Conservation (phyloP, 1,140 invertebrate genomes). For the Ips nitidus region DNA sequence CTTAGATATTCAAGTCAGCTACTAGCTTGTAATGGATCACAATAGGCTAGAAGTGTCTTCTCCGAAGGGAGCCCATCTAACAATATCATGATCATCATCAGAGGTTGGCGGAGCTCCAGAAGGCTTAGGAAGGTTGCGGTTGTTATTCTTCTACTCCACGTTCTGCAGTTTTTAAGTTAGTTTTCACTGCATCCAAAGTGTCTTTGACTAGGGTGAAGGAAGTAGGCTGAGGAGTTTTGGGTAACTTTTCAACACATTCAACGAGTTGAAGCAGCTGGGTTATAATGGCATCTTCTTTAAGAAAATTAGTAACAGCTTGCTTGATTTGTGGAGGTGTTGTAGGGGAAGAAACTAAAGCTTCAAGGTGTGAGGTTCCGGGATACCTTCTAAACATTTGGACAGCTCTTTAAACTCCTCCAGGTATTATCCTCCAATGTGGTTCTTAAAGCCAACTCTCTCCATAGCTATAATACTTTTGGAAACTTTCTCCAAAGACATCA, state of each 20-base stretch:
- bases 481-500: slow-evolving; percentile 42
- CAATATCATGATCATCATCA: slow-evolving; percentile 29
- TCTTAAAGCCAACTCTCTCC: slow-evolving; percentile 34
- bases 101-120: slow-evolving; percentile 33
- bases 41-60: too few relatives aligned
- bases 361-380: slow-evolving; percentile 19
- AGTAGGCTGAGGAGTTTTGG: background rate
- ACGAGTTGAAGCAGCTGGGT: background rate
- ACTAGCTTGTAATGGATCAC: too few relatives aligned
- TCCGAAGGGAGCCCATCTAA: too few relatives aligned
- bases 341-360: background rate
- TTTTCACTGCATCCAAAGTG: slow-evolving; percentile 21
- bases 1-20: too few relatives aligned
- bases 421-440: slow-evolving; percentile 21
- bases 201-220: background rate
- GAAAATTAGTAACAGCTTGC: background rate
- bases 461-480: slow-evolving; percentile 43
- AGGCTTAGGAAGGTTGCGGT: slow-evolving; percentile 29
- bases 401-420: background rate
- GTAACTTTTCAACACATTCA: background rate
- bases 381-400: background rate
- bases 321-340: background rate
- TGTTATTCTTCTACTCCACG: slow-evolving; percentile 23
- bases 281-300: background rate
- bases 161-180: slow-evolving; percentile 27